A percentile compares a stretch with the other conserved stretches of the same genome.
Conservation (phyloP, 2,888 invertebrate genomes). For the Clivina fossor region DNA sequence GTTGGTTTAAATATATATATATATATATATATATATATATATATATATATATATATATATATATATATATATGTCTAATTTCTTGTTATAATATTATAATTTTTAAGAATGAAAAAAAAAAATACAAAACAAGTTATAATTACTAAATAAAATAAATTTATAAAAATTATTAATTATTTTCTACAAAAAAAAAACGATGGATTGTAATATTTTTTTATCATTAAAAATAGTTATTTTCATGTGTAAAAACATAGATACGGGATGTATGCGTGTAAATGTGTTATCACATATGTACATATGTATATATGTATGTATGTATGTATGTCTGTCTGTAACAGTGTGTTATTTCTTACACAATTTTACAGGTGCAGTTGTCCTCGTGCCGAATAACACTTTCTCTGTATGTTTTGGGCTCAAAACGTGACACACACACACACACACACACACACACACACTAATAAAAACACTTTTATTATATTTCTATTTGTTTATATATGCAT, state of each 20-base stretch:
- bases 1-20: too few species aligned
- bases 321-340: slow-evolving; percentile 7
- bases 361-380: slow-evolving; percentile 43
- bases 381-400: slow-evolving; percentile 44
- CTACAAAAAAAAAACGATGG: too few species aligned
- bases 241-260: too few species aligned
- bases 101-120: background rate
- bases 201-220: too few species aligned
- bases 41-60: background rate
- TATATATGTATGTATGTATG: background rate
- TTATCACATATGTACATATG: background rate
- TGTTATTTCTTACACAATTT: slow-evolving; percentile 21
- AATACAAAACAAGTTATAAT: background rate
- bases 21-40: background rate
- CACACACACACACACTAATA: background rate
- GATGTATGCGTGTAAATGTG: too few species aligned
- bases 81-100: background rate
- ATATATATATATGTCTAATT: background rate
- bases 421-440: slow-evolving; percentile 25
- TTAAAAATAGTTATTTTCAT: too few species aligned
- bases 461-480: too few species aligned
- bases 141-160: too few species aligned
- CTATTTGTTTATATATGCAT: too few species aligned
- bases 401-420: slow-evolving; percentile 37
- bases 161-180: too few species aligned